phyloP scores from a whole-genome alignment of 1,140 invertebrate species.

The Aphelenchoides avenae region DNA sequence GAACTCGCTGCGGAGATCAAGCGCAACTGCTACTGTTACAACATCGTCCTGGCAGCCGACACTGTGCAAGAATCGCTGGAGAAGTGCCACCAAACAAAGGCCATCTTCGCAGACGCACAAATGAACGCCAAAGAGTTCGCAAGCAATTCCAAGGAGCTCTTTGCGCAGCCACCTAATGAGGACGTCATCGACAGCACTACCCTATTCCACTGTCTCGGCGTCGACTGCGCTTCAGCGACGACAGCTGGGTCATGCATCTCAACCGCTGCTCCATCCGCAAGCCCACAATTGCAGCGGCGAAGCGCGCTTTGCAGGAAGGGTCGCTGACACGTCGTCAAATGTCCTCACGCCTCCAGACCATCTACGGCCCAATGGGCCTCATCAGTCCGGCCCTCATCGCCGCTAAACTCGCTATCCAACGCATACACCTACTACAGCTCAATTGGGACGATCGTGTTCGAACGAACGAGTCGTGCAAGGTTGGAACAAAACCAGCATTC shows the following conservation, averaged over 20 bases:
- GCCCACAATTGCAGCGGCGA: no score
- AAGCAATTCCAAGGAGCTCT: neutral
- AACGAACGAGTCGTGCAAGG: neutral
- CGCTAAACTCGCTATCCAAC: conserved; percentile 16
- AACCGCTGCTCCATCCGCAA: no score
- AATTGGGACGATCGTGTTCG: conserved; percentile 1
- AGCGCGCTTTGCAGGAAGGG: neutral
- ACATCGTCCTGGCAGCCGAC: conserved; percentile 3
- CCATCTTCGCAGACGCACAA: conserved; percentile 11
- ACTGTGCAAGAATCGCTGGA: conserved; percentile 6
- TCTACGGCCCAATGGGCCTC: conserved; percentile 8
- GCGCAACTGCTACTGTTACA: conserved; percentile 4
- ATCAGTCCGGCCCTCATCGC: conserved; percentile 8
- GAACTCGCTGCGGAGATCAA: conserved; percentile 6
- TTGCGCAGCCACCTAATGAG: neutral
- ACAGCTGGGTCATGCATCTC: neutral
- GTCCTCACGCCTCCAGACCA: neutral
- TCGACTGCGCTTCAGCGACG: conserved; percentile 2
- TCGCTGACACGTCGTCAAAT: neutral
- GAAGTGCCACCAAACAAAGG: neutral
- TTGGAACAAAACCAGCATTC: conserved; percentile 2
- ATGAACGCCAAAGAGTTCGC: conserved; percentile 25
- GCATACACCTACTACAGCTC: neutral
- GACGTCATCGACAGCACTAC: neutral
- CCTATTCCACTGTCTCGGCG: conserved; percentile 3